Conservation (phyloP, 2,113 vertebrate species). For the Capreolus pygargus region DNA sequence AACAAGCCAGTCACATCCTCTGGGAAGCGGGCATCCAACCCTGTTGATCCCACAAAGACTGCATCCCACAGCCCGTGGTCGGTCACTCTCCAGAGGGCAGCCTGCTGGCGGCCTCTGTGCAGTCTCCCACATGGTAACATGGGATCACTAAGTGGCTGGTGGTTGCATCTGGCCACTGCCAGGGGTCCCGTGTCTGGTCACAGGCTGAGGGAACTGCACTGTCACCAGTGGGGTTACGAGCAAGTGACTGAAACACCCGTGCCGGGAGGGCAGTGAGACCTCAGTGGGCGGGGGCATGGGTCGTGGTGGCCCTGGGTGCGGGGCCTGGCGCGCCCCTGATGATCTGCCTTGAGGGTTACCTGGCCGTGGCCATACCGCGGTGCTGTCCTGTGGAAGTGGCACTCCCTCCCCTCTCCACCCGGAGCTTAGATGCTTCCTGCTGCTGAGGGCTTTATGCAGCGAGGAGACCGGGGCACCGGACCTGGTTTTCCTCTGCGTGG, state of each 20-base stretch:
- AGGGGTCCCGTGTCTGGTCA: not conserved
- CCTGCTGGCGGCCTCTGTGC: not conserved
- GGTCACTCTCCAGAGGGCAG: rapidly evolving
- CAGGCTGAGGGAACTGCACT: not conserved
- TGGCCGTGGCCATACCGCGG: too few species aligned
- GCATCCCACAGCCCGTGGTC: too few species aligned
- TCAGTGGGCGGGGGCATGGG: too few species aligned
- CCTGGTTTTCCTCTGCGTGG: not conserved
- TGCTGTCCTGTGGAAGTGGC: rapidly evolving
- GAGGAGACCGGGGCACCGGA: not conserved
- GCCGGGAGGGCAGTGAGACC: not conserved
- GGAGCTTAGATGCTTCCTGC: not conserved
- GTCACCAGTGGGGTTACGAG: not conserved
- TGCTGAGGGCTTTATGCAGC: not conserved
- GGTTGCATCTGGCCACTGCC: not conserved
- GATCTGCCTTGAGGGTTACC: not conserved
- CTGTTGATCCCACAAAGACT: not conserved
- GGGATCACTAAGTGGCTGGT: not conserved
- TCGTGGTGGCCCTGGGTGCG: too few species aligned
- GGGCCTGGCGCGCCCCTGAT: not conserved
- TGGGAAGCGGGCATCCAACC: not conserved
- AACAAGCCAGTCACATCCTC: not conserved
- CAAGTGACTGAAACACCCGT: too few species aligned
- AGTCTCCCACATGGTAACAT: not conserved
- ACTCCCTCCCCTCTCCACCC: not conserved